Conservation (phyloP, 2,888 invertebrate genomes). For the Criorhina ranunculi region DNA sequence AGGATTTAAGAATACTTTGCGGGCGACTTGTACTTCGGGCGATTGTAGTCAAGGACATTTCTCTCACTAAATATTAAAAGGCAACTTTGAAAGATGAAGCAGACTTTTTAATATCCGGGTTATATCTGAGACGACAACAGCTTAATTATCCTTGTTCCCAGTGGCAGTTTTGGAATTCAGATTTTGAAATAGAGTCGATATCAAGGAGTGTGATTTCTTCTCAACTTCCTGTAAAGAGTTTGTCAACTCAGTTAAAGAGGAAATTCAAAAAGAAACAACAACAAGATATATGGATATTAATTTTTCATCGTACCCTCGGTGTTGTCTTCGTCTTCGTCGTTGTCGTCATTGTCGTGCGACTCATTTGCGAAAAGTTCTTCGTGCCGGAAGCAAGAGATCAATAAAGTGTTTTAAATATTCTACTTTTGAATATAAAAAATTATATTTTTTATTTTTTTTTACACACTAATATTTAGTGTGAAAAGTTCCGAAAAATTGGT, state of each 20-base stretch:
- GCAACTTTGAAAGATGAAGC: neutral
- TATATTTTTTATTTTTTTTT: conserved; percentile 8
- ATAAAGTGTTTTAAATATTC: conserved; percentile 51
- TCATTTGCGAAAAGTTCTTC: conserved; percentile 9
- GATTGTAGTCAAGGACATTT: conserved; percentile 10
- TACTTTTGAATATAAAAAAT: conserved; percentile 32
- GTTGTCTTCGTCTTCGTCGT: conserved; percentile 19
- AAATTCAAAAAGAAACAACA: conserved; percentile 37
- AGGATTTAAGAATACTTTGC: neutral
- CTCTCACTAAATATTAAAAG: neutral
- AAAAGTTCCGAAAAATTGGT: conserved; percentile 5
- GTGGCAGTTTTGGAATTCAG: conserved; percentile 10
- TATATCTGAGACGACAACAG: conserved; percentile 19
- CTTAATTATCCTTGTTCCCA: neutral
- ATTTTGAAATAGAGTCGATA: neutral
- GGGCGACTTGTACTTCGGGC: neutral
- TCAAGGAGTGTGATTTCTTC: neutral
- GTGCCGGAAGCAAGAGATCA: conserved; percentile 20
- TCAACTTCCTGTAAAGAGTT: neutral
- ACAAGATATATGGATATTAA: conserved; percentile 63
- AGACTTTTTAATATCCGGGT: conserved; percentile 7
- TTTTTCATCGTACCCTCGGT: conserved; percentile 45
- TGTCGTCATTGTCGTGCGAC: conserved; percentile 22
- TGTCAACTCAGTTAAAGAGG: neutral
- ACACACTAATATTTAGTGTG: conserved; percentile 11